Conservation (phyloP, 2,797 vertebrate species). For the Spondyliosoma cantharus region DNA sequence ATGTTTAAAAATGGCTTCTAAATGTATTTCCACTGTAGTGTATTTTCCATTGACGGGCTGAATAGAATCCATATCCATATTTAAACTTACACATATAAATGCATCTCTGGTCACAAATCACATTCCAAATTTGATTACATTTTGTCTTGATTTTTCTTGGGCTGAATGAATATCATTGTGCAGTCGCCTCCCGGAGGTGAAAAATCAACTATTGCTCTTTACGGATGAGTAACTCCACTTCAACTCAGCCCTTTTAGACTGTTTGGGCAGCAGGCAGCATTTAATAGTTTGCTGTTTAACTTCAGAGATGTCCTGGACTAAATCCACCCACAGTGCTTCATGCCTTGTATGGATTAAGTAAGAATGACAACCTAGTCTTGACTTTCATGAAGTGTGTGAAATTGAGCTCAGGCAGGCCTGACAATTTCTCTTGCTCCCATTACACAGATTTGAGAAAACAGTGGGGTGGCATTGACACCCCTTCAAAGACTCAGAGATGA, state of each 20-base stretch:
- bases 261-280: conserved; percentile 59
- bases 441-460: conserved; percentile 56
- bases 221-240: conserved; percentile 26
- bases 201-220: conserved; percentile 2
- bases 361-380: conserved; percentile 65
- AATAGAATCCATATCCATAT: not conserved
- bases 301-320: conserved; percentile 44
- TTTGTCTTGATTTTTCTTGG: too few relatives aligned
- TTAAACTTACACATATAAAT: not conserved
- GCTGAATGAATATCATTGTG: not conserved
- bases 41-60: too few relatives aligned
- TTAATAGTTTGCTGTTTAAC: conserved; percentile 54
- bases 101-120: too few relatives aligned
- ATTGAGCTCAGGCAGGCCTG: conserved; percentile 60
- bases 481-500: conserved; percentile 69
- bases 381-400: conserved; percentile 72
- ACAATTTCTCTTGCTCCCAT: conserved; percentile 40
- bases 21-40: too few relatives aligned
- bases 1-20: too few relatives aligned
- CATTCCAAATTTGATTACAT: too few relatives aligned
- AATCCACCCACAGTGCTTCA: conserved; percentile 37
- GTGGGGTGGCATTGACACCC: conserved; percentile 55
- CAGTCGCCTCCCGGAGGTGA: not conserved
- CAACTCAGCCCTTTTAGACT: conserved; percentile 18
- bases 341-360: conserved; percentile 60